These are phyloP conservation scores for Dexiosoma caninum DNA, from an alignment of 2,888 invertebrate genomes.

Conservation along the genomic window DNA sequence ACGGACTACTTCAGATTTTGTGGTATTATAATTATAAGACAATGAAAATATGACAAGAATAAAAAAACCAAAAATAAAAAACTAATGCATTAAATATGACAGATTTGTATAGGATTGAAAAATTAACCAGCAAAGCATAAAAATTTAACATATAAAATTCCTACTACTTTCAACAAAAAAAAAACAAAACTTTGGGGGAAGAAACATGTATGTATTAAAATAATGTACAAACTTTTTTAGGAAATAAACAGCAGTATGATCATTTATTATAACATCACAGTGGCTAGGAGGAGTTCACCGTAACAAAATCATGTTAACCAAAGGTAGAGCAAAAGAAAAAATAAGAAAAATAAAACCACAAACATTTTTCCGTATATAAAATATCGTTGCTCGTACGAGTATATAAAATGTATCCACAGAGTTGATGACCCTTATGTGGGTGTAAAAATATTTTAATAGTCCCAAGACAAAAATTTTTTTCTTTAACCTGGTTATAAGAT, in stretches of 20 bases:
- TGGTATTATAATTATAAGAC: constrained; percentile 18
- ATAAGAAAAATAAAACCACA: not conserved
- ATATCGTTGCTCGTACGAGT: too few species aligned
- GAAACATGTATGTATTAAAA: constrained; percentile 10
- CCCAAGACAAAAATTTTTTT: too few species aligned
- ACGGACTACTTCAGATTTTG: constrained; percentile 20
- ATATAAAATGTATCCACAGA: too few species aligned
- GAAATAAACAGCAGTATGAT: constrained; percentile 49
- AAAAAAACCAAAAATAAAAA: too few species aligned
- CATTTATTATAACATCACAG: constrained; percentile 32
- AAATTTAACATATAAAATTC: constrained; percentile 25
- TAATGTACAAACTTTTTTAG: not conserved
- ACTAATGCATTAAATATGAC: constrained; percentile 71
- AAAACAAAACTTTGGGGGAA: constrained; percentile 16
- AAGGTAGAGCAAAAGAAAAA: not conserved
- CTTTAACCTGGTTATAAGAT: too few species aligned
- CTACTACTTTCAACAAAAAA: not conserved
- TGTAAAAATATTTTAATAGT: constrained; percentile 51
- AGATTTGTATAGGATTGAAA: constrained; percentile 71
- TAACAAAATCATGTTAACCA: constrained; percentile 28
- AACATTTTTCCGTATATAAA: constrained; percentile 25
- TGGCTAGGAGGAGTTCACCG: constrained; percentile 36
- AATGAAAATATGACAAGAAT: not conserved
- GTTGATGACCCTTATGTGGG: constrained; percentile 60
- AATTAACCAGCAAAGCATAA: constrained; percentile 57